Evolutionary conservation across 2,888 invertebrate genomes (phyloP).

Genomic region (Dolomedes plantarius): DNA sequence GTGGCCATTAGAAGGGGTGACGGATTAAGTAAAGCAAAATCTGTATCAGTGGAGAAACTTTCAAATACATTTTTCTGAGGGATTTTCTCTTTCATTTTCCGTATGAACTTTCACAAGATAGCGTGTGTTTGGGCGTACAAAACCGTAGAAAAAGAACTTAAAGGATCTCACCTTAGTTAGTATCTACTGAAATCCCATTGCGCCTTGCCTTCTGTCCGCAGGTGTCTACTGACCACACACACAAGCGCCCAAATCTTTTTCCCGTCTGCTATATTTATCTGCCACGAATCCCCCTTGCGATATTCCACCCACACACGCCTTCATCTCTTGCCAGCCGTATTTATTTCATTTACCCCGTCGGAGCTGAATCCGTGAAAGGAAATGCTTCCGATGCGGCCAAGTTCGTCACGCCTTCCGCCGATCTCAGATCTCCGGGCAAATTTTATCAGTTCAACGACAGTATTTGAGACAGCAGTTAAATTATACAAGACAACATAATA

Average conservation of each 20-base stretch:
- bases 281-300: constrained; percentile 23
- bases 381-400: constrained; percentile 12
- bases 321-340: constrained; percentile 47
- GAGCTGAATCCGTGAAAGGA: constrained; percentile 42
- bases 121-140: too few species aligned
- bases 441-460: not conserved
- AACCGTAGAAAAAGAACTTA: too few species aligned
- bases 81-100: too few species aligned
- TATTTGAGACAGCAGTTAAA: not conserved
- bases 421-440: not conserved
- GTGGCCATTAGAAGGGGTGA: too few species aligned
- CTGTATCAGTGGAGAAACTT: too few species aligned
- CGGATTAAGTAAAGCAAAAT: too few species aligned
- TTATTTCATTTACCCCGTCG: constrained; percentile 56
- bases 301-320: constrained; percentile 45
- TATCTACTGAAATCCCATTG: not conserved
- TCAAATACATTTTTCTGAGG: too few species aligned
- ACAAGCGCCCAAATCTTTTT: constrained; percentile 28
- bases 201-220: not conserved
- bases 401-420: not conserved
- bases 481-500: not conserved
- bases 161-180: not conserved
- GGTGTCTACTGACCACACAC: constrained; percentile 37
- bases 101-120: too few species aligned
- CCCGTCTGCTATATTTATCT: constrained; percentile 62